Evolutionary conservation across 2,113 vertebrate species (phyloP).

Genomic region (Anarrhichthys ocellatus): DNA sequence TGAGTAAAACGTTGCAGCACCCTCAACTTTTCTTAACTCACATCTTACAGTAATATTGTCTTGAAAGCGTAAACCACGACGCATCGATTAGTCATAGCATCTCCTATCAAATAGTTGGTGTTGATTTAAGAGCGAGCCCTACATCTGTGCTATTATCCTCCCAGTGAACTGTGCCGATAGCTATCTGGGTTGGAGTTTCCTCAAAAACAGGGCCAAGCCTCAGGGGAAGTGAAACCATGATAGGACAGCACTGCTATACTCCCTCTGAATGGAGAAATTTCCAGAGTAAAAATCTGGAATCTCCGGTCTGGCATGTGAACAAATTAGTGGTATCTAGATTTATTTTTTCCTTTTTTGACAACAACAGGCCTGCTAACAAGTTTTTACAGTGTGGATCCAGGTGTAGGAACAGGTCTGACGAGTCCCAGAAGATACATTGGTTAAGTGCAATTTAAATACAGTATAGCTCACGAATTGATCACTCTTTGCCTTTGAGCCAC

Average conservation of each 20-base stretch:
- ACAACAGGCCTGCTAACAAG: not conserved
- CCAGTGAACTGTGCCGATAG: not conserved
- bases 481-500: not conserved
- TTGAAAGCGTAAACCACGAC: not conserved
- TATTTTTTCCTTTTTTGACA: rapidly evolving
- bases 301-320: not conserved
- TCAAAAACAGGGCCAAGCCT: not conserved
- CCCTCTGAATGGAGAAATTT: not conserved
- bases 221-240: not conserved
- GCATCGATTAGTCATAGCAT: not conserved
- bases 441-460: not conserved
- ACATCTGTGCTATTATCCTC: not conserved
- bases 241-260: not conserved
- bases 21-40: not conserved
- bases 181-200: not conserved
- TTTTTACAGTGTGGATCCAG: not conserved
- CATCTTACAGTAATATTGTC: not conserved
- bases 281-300: not conserved
- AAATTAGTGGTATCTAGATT: not conserved
- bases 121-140: not conserved
- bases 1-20: not conserved
- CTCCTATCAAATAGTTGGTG: not conserved
- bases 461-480: not conserved
- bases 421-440: not conserved
- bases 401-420: not conserved